Evolutionary conservation across 2,797 vertebrate genomes (phyloP).

Genomic region (Podargus strigoides): DNA sequence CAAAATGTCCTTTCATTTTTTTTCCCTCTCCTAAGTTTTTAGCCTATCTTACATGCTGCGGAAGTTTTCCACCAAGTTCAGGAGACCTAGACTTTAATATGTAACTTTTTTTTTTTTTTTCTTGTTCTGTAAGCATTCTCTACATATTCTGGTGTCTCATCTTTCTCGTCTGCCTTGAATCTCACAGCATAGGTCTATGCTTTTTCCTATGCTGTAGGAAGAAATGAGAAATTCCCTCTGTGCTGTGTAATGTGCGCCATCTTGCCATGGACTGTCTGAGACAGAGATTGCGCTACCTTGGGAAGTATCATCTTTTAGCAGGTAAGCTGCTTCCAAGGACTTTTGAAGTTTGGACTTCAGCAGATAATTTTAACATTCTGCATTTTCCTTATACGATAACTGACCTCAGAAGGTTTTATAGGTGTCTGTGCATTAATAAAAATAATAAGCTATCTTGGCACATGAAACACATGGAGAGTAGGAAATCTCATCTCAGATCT

Average conservation of each 20-base stretch:
- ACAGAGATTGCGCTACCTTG: not conserved
- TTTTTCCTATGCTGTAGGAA: not conserved
- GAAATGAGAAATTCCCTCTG: not conserved
- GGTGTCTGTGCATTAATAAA: not conserved
- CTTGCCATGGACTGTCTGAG: not conserved
- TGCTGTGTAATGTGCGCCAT: not conserved
- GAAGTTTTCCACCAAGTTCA: not conserved
- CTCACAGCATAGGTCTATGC: not conserved
- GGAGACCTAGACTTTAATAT: not conserved
- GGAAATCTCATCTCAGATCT: not conserved
- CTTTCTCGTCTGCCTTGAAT: not conserved
- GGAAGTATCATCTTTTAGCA: not conserved
- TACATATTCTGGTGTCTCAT: not conserved
- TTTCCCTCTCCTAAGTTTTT: not conserved
- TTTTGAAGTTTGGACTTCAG: not conserved
- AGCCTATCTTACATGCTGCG: not conserved
- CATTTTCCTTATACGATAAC: not conserved
- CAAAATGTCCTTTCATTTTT: not conserved
- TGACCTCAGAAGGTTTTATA: not conserved
- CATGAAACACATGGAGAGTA: not conserved
- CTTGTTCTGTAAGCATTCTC: not conserved
- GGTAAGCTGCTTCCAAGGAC: conserved; percentile 22
- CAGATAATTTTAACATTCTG: not conserved
- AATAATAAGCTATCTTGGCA: not conserved
- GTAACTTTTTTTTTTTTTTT: not conserved